Evolutionary conservation across 2,888 invertebrate species (phyloP), one percentile per base, ranked within the genome.

Genomic region (Esperia sulphurella): DNA sequence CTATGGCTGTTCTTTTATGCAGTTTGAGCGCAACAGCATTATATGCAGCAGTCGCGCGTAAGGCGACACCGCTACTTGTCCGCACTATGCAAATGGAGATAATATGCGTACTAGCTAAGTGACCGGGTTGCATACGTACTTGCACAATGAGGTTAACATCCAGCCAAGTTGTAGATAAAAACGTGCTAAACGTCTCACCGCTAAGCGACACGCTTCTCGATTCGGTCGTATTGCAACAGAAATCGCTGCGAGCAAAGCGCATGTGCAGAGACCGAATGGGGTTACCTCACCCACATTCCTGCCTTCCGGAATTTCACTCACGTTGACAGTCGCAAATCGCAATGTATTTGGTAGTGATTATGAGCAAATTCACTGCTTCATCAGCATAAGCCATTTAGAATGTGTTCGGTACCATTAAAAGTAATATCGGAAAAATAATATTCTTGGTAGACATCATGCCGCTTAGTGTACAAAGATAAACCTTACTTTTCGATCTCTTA

Each of bases 231-330:
- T 82, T 79, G 68, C 67, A 79, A 68, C 82, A 79, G 79, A 83
- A 81, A 83, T 81, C 75, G 76, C 77, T 69, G 63, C 60, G 58
- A 67, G 61, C 68, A 77, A 67, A 63, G 84, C 86, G 85, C 86
- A 83, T 86, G 85, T 83, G 80, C 83, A 75, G 61, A 71, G 69
- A 71, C 70, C 79, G 70, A 86, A 82, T 81, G 76, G 78, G 83
- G 81, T 78, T 81, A 82, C 80, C 81, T 84, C 81, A 83, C 82
- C 83, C 79, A 85, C 84, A 85, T 86, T 83, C 82, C 79, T 73
- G 72, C 73, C 77, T 83, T 83, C 83, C 83, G 83, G 83, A 86
- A 88, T 84, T 85, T 84, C 80, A 77, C 82, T 83, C 72, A 75
- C 71, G 73, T 76, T 80, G 79, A 79, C 79, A 82, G 63, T 75